Base-by-base conservation (phyloP, 2,113 vertebrate species). In the Hirundichthys speculiger region DNA sequence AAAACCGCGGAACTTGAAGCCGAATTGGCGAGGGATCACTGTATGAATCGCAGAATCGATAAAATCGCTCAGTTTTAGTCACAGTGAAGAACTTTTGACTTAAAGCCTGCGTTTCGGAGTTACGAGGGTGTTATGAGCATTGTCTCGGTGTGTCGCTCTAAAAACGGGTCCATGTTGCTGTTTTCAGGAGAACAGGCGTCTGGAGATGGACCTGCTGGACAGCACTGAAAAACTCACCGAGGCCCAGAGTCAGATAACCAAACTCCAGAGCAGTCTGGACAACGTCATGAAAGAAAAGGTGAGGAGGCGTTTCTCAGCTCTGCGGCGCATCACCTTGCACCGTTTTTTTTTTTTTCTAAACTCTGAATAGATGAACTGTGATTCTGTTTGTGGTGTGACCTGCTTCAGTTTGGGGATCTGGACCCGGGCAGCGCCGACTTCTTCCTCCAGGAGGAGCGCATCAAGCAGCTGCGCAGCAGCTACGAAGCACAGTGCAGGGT, bases 401-500 rank as follows among this genome's bases (percentile, higher is more conserved):
- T 57, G 63, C 71, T 88, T 18, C 80, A 99, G 98, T 97, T 96
- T 69, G 96, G 95, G 22, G 95, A 97, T 73, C 84, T 98, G 45
- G 96, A 99, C 57, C 95, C 95, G 24, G 89, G 74, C 84, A 95
- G 94, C 1, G 94, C 93, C 0, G 97, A 99, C 70, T 93, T 97
- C 50, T 92, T 97, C 49, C 90, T 94, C 48, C 95, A 98, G 63
- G 96, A 99, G 71, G 96, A 99, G 66, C 94, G 94, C 1, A 84
- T 99, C 65, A 85, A 85, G 2, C 94, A 94, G 43, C 92, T 98
- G 65, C 93, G 89, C 50, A 92, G 77, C 7, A 80, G 94, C 4
- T 96, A 97, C 1, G 96, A 97, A 74, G 93, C 65, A 54, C 96
- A 96, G 78, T 97, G 93, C 92, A 93, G 96, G 83, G 98, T 99